Conservation (phyloP, 2,797 vertebrate genomes). For the Bradypus variegatus region DNA sequence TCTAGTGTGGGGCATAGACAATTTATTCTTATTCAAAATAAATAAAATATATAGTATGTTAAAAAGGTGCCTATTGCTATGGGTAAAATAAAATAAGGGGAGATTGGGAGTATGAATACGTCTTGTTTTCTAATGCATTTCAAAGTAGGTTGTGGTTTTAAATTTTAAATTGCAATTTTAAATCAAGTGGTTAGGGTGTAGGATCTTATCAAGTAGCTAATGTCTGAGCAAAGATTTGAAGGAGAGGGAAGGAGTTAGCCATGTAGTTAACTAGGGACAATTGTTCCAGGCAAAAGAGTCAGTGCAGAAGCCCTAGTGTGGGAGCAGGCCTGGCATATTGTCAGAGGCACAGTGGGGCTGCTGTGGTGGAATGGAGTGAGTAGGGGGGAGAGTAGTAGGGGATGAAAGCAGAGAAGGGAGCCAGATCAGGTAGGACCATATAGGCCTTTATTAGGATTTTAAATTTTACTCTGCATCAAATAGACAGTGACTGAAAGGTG, state of each 20-base stretch:
- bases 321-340: neutral
- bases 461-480: slow-evolving; percentile 8
- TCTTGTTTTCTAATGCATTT: neutral
- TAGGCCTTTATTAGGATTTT: neutral
- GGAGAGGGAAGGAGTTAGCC: neutral
- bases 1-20: neutral
- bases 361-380: neutral
- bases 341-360: neutral
- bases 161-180: neutral
- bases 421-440: neutral
- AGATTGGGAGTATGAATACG: neutral
- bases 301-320: neutral
- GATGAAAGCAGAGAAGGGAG: neutral
- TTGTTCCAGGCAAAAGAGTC: neutral
- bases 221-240: neutral
- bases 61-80: neutral
- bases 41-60: neutral
- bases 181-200: neutral
- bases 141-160: neutral
- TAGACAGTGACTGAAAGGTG: neutral
- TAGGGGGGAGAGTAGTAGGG: neutral
- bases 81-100: neutral
- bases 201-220: neutral
- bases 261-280: neutral
- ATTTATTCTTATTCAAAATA: neutral